Evolutionary conservation across 2,113 vertebrate species (phyloP), one percentile per base, ranked within the genome.

Genomic region (Rhabdomys dilectus): DNA sequence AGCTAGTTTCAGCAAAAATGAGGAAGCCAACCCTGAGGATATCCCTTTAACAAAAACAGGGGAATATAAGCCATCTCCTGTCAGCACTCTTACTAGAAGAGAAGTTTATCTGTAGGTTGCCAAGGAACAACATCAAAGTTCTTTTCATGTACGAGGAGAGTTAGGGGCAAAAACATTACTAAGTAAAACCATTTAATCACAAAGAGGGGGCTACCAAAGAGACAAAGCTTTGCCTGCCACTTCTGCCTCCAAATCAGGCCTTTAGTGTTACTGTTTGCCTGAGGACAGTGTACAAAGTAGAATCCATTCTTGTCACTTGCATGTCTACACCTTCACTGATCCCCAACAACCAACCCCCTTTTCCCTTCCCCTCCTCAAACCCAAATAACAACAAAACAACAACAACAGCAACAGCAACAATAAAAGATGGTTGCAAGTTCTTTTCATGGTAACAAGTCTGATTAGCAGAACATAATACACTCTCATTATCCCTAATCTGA

Each of bases 31-130:
- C 94, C 99, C 99, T 36, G 99, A 99, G 99, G 99, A 99, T 99
- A 99, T 99, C 97, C 99, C 99, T 91, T 99, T 99, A 94, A 99
- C 99, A 72, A 99, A 99, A 92, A 99, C 99, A 58, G 99, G 99
- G 98, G 99, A 99, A 98, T 99, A 99, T 98, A 99, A 99, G 99
- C 99, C 99, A 98, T 99, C 99, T 87, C 99, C 99, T 97, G 99
- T 99, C 98, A 99, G 99, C 94, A 99, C 99, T 96, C 99, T 99
- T 98, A 99, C 99, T 96, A 99, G 99, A 98, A 99, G 99, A 98
- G 99, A 99, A 99, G 99, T 99, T 96, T 99, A 99, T 98, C 99
- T 99, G 99, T 99, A 99, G 99, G 99, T 91, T 98, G 68, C 94
- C 87, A 51, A 98, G 96, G 94, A 98, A 91, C 95, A 97, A 94